Evolutionary conservation across 2,888 invertebrate species (phyloP).

Genomic region (Yponomeuta cagnagella): DNA sequence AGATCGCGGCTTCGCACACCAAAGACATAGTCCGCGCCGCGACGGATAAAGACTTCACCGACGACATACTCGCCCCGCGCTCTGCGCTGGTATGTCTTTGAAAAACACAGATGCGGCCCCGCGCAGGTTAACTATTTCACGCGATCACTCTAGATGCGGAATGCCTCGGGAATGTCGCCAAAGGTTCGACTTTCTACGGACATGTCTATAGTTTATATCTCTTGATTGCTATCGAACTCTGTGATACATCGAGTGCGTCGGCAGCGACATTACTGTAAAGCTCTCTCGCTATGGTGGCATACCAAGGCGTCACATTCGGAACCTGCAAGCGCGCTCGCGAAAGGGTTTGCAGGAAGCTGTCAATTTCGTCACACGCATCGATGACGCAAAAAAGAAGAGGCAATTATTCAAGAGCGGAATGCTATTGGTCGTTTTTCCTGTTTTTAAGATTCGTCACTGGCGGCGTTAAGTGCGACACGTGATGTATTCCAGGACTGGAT

Average conservation of each 20-base stretch:
- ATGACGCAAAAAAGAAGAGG: conserved; percentile 26
- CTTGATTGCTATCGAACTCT: background rate
- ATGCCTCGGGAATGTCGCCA: background rate
- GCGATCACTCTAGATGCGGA: conserved; percentile 16
- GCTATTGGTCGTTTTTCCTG: conserved; percentile 36
- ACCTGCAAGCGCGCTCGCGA: background rate
- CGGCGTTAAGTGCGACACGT: conserved; percentile 44
- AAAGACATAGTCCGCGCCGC: conserved; percentile 58
- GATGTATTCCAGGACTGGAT: conserved; percentile 5
- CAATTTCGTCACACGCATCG: conserved; percentile 9
- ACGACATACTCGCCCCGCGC: conserved; percentile 37
- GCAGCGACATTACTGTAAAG: background rate
- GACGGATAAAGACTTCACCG: conserved; percentile 68
- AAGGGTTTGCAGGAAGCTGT: conserved; percentile 3
- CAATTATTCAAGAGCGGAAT: conserved; percentile 45
- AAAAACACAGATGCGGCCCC: conserved; percentile 37
- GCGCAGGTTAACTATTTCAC: conserved; percentile 25
- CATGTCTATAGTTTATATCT: conserved; percentile 7
- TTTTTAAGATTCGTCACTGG: conserved; percentile 40
- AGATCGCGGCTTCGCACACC: conserved; percentile 63
- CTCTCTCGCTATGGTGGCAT: background rate
- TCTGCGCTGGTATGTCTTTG: conserved; percentile 54
- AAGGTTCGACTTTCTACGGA: background rate
- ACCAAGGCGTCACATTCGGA: background rate
- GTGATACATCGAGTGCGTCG: background rate